These are phyloP conservation scores for Aurelia aurita DNA, from an alignment of 30 jellyfish, hydroid and myxozoan species.

Conservation along the genomic window DNA sequence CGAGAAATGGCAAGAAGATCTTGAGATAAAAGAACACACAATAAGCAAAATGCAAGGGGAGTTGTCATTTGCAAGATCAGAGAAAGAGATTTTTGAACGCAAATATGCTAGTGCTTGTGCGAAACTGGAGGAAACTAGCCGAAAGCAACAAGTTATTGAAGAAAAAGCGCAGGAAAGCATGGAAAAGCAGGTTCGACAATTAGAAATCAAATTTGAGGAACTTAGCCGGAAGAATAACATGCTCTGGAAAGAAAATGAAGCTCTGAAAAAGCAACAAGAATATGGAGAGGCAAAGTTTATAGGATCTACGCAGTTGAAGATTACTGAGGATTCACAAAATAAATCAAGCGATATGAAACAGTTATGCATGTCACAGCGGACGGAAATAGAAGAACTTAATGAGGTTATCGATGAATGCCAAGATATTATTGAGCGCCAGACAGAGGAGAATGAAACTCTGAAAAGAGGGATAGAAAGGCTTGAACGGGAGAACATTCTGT, in stretches of 20 bases:
- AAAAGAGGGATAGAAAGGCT: background rate
- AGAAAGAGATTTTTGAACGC: background rate
- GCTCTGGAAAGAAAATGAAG: background rate
- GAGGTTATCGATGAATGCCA: slow-evolving; percentile 8
- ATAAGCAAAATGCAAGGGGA: slow-evolving; percentile 7
- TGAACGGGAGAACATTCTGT: background rate
- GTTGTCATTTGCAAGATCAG: background rate
- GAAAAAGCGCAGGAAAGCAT: background rate
- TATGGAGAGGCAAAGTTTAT: no score
- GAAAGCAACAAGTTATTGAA: background rate
- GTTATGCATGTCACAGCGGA: no score
- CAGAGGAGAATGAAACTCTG: background rate
- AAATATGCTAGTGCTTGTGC: background rate
- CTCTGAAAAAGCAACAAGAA: background rate
- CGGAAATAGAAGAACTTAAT: slow-evolving; percentile 1
- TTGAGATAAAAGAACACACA: slow-evolving; percentile 5
- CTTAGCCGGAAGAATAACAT: background rate
- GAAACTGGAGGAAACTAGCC: background rate
- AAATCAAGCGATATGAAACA: no score
- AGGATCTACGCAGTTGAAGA: no score
- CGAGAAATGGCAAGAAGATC: background rate
- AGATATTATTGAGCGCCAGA: background rate
- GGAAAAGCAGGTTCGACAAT: background rate
- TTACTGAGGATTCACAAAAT: slow-evolving; percentile 8
- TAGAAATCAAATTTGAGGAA: background rate